Conservation (phyloP, 2,888 invertebrate genomes). For the Scelioninae gen. 2 region DNA sequence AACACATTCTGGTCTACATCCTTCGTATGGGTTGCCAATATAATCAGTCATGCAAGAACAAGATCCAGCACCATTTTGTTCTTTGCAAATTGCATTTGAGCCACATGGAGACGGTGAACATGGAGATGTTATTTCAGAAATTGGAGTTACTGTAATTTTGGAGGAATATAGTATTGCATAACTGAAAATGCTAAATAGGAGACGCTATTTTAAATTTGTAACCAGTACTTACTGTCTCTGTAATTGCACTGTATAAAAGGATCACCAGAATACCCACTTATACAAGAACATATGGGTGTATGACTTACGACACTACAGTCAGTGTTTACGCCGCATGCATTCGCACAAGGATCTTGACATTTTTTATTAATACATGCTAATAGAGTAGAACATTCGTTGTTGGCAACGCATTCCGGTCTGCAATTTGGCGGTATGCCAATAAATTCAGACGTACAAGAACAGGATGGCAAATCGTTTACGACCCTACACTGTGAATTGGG, state of each 20-base stretch:
- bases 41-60: slow-evolving; percentile 78
- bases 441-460: slow-evolving; percentile 81
- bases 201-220: not conserved
- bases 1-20: slow-evolving; percentile 83
- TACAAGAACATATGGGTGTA: slow-evolving; percentile 80
- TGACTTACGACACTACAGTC: slow-evolving; percentile 80
- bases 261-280: slow-evolving; percentile 79
- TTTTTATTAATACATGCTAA: slow-evolving; percentile 83
- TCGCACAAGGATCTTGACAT: slow-evolving; percentile 83
- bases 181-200: not conserved
- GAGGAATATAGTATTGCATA: slow-evolving; percentile 40
- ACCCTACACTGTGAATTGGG: slow-evolving; percentile 67
- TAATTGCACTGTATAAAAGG: slow-evolving; percentile 77
- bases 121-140: slow-evolving; percentile 73
- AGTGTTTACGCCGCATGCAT: slow-evolving; percentile 75
- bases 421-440: slow-evolving; percentile 82
- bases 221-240: slow-evolving; percentile 13
- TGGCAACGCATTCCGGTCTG: slow-evolving; percentile 81
- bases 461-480: slow-evolving; percentile 76
- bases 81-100: slow-evolving; percentile 84
- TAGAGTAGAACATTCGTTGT: slow-evolving; percentile 81
- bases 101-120: slow-evolving; percentile 89
- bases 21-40: slow-evolving; percentile 80
- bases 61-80: slow-evolving; percentile 77
- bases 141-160: slow-evolving; percentile 20